Evolutionary conservation across 2,113 vertebrate genomes (phyloP).

Genomic region (Pogona vitticeps): DNA sequence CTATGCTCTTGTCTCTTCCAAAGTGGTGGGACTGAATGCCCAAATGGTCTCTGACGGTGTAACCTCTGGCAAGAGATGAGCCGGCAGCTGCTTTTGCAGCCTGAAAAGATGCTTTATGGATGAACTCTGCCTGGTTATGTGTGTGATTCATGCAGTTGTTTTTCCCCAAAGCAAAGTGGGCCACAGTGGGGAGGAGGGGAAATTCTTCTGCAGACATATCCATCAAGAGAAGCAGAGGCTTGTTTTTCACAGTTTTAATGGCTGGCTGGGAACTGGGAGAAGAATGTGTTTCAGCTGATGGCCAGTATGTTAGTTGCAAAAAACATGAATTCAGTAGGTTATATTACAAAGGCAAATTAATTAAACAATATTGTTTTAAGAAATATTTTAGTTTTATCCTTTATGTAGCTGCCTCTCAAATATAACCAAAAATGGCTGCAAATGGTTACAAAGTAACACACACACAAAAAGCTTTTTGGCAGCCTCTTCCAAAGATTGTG

Average conservation of each 20-base stretch:
- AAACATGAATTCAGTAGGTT: slow-evolving; percentile 46
- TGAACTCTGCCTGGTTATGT: slow-evolving; percentile 63
- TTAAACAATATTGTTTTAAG: slow-evolving; percentile 58
- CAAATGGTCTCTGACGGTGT: slow-evolving; percentile 68
- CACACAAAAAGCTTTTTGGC: slow-evolving; percentile 55
- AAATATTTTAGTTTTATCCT: slow-evolving; percentile 54
- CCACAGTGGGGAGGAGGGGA: slow-evolving; percentile 40
- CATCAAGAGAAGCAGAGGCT: slow-evolving; percentile 51
- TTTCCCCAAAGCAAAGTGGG: slow-evolving; percentile 57
- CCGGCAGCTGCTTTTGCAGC: slow-evolving; percentile 73
- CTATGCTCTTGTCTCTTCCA: slow-evolving; percentile 27
- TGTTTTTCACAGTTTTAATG: slow-evolving; percentile 37
- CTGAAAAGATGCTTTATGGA: slow-evolving; percentile 65
- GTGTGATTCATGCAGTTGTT: slow-evolving; percentile 66
- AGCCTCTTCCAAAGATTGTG: slow-evolving; percentile 56
- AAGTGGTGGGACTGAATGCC: slow-evolving; percentile 61
- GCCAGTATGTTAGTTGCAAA: slow-evolving; percentile 41
- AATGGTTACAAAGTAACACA: slow-evolving; percentile 38
- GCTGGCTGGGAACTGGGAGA: slow-evolving; percentile 34
- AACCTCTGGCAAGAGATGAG: slow-evolving; percentile 68
- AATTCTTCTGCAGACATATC: slow-evolving; percentile 57
- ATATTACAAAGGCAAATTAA: slow-evolving; percentile 51
- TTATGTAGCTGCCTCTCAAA: slow-evolving; percentile 63
- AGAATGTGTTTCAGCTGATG: slow-evolving; percentile 46
- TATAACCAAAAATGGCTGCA: too few species aligned